Conservation (phyloP, 2,113 vertebrate species). For the Tiliqua scincoides region DNA sequence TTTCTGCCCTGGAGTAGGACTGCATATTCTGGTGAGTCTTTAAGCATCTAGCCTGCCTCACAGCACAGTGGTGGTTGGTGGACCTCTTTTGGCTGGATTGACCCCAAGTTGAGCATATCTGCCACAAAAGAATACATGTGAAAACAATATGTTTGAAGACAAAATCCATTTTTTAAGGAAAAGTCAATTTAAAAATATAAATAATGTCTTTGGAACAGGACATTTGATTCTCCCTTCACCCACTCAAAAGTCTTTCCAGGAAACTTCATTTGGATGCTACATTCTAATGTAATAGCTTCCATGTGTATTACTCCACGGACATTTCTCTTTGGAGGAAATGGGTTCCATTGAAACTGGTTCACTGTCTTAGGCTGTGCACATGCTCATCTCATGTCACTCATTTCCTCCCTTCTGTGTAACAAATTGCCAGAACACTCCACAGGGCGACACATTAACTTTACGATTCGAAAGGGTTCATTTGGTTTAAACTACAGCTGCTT, state of each 20-base stretch:
- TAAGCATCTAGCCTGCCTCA: neutral
- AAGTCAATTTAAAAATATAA: neutral
- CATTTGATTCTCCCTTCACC: neutral
- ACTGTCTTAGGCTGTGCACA: neutral
- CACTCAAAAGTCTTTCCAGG: neutral
- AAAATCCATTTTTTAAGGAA: neutral
- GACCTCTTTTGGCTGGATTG: neutral
- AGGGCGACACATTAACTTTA: accelerated
- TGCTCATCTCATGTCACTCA: neutral
- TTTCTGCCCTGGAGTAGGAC: neutral
- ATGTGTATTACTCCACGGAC: no score
- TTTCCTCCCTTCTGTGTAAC: neutral
- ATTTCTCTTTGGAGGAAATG: neutral
- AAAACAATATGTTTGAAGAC: neutral
- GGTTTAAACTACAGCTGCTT: neutral
- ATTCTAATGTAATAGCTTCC: neutral
- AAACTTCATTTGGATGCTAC: neutral
- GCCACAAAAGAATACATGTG: neutral
- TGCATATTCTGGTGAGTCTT: neutral
- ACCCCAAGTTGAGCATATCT: neutral
- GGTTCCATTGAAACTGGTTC: neutral
- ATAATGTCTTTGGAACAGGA: neutral
- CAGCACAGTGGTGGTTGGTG: neutral
- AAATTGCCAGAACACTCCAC: neutral
- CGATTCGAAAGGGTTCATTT: neutral